Evolutionary conservation across 2,113 vertebrate genomes (phyloP), one percentile per base, ranked within the genome.

Genomic region (Hypocryptadius cinnamomeus): DNA sequence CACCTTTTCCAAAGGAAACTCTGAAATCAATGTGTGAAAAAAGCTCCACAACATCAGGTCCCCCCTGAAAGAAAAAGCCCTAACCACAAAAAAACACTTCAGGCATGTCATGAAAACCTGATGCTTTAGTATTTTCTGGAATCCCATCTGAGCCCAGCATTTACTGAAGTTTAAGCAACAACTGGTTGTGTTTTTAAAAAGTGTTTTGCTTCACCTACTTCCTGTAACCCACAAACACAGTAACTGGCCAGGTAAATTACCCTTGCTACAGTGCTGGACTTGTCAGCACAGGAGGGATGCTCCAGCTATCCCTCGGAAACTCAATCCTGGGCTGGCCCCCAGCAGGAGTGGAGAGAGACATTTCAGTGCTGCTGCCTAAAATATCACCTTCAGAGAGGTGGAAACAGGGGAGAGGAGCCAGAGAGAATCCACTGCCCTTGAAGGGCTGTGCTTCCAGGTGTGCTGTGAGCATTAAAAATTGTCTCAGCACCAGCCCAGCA

Each of bases 381-480:
- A 60, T 53, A 9, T 9, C 18, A 10, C 12, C 51, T 42, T n/a
- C 20, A 20, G 47, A 54, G 28, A 25, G 31, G 44, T 44, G 56
- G 23, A 44, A 35, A 21, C 5, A 2, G 16, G 10, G 7, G 23
- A 30, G 12, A 33, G 16, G 50, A 8, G 35, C 12, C 44, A 31
- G 11, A 82, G 53, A 45, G 40, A 45, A 10, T 5, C 18, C 4
- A 0, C 64, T 44, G 74, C 24, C 48, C 20, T 53, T 3, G 6
- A 40, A 57, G 40, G 37, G 54, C 54, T 70, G 37, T 0, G 0
- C 15, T 39, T 13, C 73, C 68, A 7, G 2, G 19, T 0, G 20
- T 8, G 19, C 40, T 12, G 17, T 2, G 7, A 33, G 23, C 45
- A 45, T 8, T 3, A 35, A 48, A 90, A 12, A 15, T 9, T 2